Evolutionary conservation across 2,888 invertebrate genomes (phyloP).

Genomic region (Diplazon laetatorius): DNA sequence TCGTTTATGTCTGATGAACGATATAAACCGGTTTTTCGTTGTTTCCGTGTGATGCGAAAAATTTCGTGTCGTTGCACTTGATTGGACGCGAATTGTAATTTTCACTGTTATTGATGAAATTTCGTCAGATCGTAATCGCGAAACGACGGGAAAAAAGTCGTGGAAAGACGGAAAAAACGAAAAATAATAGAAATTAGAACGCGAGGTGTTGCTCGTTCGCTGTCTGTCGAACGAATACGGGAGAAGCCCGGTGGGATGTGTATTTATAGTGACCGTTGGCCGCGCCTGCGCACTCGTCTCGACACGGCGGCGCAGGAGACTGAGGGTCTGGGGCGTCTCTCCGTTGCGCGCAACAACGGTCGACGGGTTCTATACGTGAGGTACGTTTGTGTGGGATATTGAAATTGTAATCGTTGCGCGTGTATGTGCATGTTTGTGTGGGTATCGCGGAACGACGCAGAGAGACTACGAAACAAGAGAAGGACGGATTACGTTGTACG

Average conservation of each 20-base stretch:
- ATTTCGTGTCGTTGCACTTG: too few relatives aligned
- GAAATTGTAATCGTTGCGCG: background rate
- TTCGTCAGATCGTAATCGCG: background rate
- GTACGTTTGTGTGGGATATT: background rate
- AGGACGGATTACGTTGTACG: constrained; percentile 10
- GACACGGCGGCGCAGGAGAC: background rate
- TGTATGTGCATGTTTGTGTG: too few relatives aligned
- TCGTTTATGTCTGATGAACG: too few relatives aligned
- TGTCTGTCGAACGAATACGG: constrained; percentile 50
- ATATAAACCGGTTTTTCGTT: too few relatives aligned
- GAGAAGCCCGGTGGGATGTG: constrained; percentile 35
- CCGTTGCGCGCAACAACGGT: background rate
- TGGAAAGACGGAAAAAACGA: too few relatives aligned
- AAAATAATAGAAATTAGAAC: too few relatives aligned
- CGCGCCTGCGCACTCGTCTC: constrained; percentile 47
- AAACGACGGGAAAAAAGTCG: too few relatives aligned
- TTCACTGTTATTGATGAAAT: too few relatives aligned
- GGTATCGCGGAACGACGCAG: background rate
- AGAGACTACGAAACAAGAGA: background rate
- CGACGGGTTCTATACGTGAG: background rate
- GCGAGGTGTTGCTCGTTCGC: constrained; percentile 39
- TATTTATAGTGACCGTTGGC: constrained; percentile 47
- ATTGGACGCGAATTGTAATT: too few relatives aligned
- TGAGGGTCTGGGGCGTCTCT: constrained; percentile 14
- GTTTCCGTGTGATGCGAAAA: too few relatives aligned